Conservation (phyloP, 2,797 vertebrate genomes). For the Pelodytes ibericus region DNA sequence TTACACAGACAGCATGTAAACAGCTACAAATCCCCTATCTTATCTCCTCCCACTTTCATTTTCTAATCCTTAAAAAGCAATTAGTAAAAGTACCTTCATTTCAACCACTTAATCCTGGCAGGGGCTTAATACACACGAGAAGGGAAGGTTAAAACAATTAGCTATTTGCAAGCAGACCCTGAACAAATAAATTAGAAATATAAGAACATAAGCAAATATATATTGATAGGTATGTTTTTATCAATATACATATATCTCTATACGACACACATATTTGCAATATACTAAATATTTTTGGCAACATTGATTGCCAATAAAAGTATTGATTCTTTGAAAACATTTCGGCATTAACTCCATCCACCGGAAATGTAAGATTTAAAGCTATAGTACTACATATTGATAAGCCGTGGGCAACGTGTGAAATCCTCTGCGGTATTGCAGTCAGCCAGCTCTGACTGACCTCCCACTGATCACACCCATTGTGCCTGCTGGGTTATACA, state of each 20-base stretch:
- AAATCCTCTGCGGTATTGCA: too few relatives aligned
- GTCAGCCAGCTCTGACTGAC: too few relatives aligned
- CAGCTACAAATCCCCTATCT: conserved; percentile 19
- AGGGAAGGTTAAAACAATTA: background rate
- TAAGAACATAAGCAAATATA: background rate
- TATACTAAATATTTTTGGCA: too few relatives aligned
- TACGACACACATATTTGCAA: too few relatives aligned
- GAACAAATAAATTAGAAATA: background rate
- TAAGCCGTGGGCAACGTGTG: too few relatives aligned
- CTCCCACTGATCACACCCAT: too few relatives aligned
- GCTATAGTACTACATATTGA: too few relatives aligned
- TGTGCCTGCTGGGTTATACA: too few relatives aligned
- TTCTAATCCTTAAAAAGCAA: conserved; percentile 43
- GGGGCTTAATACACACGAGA: conserved; percentile 18
- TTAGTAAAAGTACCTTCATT: conserved; percentile 36
- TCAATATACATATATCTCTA: background rate
- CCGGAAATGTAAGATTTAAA: too few relatives aligned
- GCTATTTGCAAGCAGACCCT: background rate
- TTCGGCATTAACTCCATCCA: too few relatives aligned
- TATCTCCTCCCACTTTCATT: conserved; percentile 36
- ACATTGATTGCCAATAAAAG: too few relatives aligned
- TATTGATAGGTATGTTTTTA: background rate
- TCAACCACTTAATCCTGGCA: conserved; percentile 29
- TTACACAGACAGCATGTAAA: conserved; percentile 28
- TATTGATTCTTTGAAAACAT: too few relatives aligned